Percentiles rank a stretch among this genome's conserved stretches.
These are phyloP conservation scores for Staurois parvus DNA, from an alignment of 2,797 vertebrate genomes.

Conservation along the genomic window DNA sequence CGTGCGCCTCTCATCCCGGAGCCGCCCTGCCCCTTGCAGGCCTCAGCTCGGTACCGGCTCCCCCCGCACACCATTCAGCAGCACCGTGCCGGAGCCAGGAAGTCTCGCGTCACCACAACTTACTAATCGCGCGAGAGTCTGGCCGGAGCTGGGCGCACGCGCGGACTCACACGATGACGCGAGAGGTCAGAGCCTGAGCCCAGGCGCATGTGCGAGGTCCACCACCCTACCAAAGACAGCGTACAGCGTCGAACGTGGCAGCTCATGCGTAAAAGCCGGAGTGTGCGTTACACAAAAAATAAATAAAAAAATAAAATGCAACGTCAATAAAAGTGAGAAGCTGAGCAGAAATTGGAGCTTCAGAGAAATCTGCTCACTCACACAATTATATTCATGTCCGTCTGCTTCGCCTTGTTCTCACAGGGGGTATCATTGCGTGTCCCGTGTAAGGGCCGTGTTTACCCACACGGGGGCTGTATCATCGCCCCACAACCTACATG, in stretches of 20 bases:
- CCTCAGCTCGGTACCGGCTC: neutral
- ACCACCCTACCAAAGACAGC: neutral
- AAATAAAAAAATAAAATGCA: no score
- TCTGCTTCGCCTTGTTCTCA: no score
- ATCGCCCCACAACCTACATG: no score
- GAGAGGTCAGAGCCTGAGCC: neutral
- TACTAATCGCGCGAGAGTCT: conserved; percentile 2
- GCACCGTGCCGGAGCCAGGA: conserved; percentile 19
- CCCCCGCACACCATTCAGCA: conserved; percentile 27
- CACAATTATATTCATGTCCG: no score
- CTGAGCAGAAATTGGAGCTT: no score
- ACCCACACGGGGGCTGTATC: no score
- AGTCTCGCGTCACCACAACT: conserved; percentile 31
- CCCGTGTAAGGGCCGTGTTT: no score
- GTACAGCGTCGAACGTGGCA: neutral
- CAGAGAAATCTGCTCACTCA: no score
- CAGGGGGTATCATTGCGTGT: no score
- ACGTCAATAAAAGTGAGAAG: no score
- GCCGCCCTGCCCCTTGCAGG: neutral
- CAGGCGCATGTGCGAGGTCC: neutral
- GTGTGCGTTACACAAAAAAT: no score
- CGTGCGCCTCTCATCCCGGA: neutral
- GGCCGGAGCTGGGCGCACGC: neutral
- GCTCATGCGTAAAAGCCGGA: no score
- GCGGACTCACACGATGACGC: neutral